These are phyloP conservation scores for Psammodynastes pulverulentus DNA, from an alignment of 2,113 vertebrate genomes.

Conservation along the genomic window DNA sequence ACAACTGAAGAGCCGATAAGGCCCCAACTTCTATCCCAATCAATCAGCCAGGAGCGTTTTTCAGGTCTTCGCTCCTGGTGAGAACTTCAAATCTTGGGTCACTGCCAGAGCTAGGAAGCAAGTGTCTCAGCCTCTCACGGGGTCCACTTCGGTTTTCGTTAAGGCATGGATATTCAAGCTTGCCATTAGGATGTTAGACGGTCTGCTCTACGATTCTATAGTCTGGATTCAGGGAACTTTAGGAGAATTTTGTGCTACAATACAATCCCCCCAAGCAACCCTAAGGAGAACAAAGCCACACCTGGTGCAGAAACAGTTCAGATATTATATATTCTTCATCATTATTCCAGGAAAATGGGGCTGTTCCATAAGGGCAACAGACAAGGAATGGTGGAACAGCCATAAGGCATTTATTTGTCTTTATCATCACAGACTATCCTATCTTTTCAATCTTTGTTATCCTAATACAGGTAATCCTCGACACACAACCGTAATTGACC, in stretches of 20 bases:
- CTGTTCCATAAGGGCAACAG: not conserved
- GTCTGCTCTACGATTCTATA: fast-evolving
- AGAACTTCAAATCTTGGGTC: constrained; percentile 17
- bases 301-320: not conserved
- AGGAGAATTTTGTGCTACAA: fast-evolving
- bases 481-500: too few relatives aligned
- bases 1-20: not conserved
- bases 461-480: too few relatives aligned
- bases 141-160: not conserved
- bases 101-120: constrained; percentile 26
- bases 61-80: not conserved
- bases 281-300: not conserved
- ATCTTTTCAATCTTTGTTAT: too few relatives aligned
- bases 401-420: not conserved
- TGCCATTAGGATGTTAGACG: fast-evolving
- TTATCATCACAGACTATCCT: not conserved
- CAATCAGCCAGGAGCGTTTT: constrained; percentile 45
- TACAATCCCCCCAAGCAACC: not conserved
- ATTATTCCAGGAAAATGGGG: not conserved
- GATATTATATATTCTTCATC: not conserved
- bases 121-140: constrained; percentile 20
- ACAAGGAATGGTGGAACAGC: not conserved
- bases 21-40: constrained; percentile 35
- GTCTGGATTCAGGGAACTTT: fast-evolving
- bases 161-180: not conserved